Evolutionary conservation across 2,888 invertebrate species (phyloP), one percentile per base, ranked within the genome.

Genomic region (Lamproptera curius): DNA sequence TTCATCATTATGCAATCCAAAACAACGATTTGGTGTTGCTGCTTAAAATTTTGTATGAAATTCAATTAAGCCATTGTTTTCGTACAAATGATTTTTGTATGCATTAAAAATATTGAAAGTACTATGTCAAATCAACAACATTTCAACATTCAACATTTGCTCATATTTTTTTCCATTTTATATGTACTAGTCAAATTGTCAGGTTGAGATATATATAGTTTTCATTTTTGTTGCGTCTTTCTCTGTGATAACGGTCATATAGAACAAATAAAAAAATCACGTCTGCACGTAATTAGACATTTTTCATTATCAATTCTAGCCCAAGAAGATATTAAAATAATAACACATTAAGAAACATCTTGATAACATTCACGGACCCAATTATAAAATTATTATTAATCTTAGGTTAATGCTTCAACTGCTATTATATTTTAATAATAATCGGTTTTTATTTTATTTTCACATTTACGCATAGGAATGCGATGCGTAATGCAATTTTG

Each of bases 121-220:
- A n/a, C 3, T 31, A 13, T 31, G 3, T 11, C 11, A 11, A 31
- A 36, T 51, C 35, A 41, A 45, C 50, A 51, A 45, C 26, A 51
- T 52, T 50, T 74, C 71, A 36, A 36, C 26, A 34, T 42, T 34
- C 42, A 38, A 69, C 63, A 66, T 66, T 52, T 51, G 42, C 47
- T 52, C 51, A 57, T 70, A n/a, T 59, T 61, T 57, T 65, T 62
- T 57, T 60, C 62, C 62, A 67, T 62, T 65, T 62, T 63, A 61
- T 69, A 65, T 73, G 65, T 73, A 77, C 83, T 84, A 83, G 83
- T 84, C 83, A 84, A 78, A 67, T 61, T 70, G 72, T 71, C 74
- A 70, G 71, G 73, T 79, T 68, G 64, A 62, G 66, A 71, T 65
- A 58, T 59, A 64, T 63, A 60, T 66, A 55, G 54, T 53, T 56